Percentiles rank a stretch among this genome's conserved stretches.
Conservation (phyloP, 2,797 vertebrate species). For the Ctenopoma kingsleyae region DNA sequence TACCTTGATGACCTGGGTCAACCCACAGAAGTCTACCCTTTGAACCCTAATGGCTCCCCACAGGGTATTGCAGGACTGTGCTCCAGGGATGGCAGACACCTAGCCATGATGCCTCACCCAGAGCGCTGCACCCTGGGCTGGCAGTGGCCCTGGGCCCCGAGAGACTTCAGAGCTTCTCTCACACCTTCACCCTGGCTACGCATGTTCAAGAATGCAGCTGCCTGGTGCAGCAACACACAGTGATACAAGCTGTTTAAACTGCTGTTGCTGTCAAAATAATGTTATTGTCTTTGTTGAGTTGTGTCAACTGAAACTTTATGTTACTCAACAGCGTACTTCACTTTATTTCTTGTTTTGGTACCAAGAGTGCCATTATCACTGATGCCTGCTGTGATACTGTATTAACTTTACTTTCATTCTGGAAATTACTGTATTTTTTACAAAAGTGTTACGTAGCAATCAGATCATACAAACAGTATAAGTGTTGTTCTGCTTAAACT, state of each 20-base stretch:
- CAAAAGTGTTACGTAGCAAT: background rate
- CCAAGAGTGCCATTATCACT: background rate
- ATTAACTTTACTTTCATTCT: background rate
- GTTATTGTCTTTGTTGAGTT: background rate
- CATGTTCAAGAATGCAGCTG: constrained; percentile 89
- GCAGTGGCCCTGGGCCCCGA: constrained; percentile 94
- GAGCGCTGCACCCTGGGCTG: constrained; percentile 91
- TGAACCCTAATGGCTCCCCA: constrained; percentile 93
- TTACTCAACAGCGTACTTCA: background rate
- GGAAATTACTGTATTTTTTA: background rate
- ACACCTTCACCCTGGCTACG: constrained; percentile 88
- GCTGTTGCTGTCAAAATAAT: constrained; percentile 7
- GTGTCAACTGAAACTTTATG: background rate
- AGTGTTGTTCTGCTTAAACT: constrained; percentile 26
- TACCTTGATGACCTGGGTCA: constrained; percentile 89
- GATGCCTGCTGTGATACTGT: constrained; percentile 15
- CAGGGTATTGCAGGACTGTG: constrained; percentile 88
- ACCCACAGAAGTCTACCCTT: constrained; percentile 89
- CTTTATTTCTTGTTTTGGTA: constrained; percentile 2
- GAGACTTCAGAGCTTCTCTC: constrained; percentile 76
- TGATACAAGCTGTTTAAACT: constrained; percentile 14
- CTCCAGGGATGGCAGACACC: constrained; percentile 90
- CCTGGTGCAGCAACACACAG: constrained; percentile 83
- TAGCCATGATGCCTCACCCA: constrained; percentile 95
- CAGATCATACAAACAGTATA: background rate